A percentile compares a stretch with the other conserved stretches of the same genome.
These are phyloP conservation scores for Sebastes variabilis DNA, from an alignment of 2,797 vertebrate species.

Conservation along the genomic window DNA sequence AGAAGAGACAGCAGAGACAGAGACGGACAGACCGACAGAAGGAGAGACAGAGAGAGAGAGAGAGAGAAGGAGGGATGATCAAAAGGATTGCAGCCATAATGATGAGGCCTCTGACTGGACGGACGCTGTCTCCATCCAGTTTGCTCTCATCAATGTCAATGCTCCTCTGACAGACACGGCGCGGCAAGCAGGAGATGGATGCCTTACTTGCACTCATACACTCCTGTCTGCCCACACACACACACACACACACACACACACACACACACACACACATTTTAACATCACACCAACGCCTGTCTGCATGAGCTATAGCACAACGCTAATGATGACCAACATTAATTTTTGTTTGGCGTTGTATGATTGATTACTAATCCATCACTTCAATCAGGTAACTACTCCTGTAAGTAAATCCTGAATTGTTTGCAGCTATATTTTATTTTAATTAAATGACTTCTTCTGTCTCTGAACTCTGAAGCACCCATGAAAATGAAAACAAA, in stretches of 20 bases:
- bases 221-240: slow-evolving; percentile 31
- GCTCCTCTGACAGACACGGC: slow-evolving; percentile 50
- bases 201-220: slow-evolving; percentile 36
- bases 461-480: slow-evolving; percentile 15
- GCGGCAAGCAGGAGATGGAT: slow-evolving; percentile 43
- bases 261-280: too few relatives aligned
- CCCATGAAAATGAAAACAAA: slow-evolving; percentile 8
- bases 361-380: background rate
- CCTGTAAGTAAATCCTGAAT: background rate
- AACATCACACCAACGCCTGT: slow-evolving; percentile 7
- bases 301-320: background rate
- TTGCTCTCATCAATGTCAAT: slow-evolving; percentile 79
- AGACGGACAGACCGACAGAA: slow-evolving; percentile 46
- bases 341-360: background rate
- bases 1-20: slow-evolving; percentile 47
- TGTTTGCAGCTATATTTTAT: background rate
- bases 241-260: slow-evolving; percentile 2
- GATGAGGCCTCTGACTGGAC: slow-evolving; percentile 69
- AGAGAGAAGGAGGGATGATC: slow-evolving; percentile 64
- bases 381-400: background rate
- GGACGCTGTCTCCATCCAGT: slow-evolving; percentile 73
- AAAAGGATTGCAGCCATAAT: slow-evolving; percentile 72
- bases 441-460: background rate
- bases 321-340: background rate
- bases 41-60: slow-evolving; percentile 4